A percentile compares a stretch with the other conserved stretches of the same genome.
Conservation (phyloP, 2,797 vertebrate species). For the Rhynchonycteris naso region DNA sequence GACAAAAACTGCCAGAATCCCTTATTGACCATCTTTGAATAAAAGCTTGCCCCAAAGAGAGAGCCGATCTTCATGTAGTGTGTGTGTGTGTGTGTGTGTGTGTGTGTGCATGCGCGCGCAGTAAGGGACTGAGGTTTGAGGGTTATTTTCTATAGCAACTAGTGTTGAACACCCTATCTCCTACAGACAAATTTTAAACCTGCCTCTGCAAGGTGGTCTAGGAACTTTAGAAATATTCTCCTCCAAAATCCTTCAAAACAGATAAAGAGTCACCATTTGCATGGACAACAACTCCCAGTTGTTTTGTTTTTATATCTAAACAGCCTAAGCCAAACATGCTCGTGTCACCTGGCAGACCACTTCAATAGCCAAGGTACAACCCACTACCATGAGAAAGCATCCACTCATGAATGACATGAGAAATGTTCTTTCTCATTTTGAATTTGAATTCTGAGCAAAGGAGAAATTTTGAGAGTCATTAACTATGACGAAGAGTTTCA, state of each 20-base stretch:
- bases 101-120: not conserved
- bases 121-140: not conserved
- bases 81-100: not conserved
- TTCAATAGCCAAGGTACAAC: not conserved
- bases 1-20: not conserved
- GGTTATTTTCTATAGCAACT: not conserved
- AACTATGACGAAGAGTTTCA: not conserved
- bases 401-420: not conserved
- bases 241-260: not conserved
- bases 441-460: conserved; percentile 17
- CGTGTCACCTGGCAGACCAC: not conserved
- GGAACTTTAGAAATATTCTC: not conserved
- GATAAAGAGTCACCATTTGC: not conserved
- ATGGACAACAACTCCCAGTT: not conserved
- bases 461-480: not conserved
- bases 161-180: not conserved
- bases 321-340: not conserved
- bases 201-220: not conserved
- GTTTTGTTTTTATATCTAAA: not conserved
- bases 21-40: not conserved
- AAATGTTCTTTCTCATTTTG: not conserved
- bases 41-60: not conserved
- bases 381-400: not conserved
- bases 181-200: not conserved
- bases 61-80: not conserved